A percentile compares a stretch with the other conserved stretches of the same genome.
These are phyloP conservation scores for Naja naja DNA, from an alignment of 2,113 vertebrate genomes.

Conservation along the genomic window DNA sequence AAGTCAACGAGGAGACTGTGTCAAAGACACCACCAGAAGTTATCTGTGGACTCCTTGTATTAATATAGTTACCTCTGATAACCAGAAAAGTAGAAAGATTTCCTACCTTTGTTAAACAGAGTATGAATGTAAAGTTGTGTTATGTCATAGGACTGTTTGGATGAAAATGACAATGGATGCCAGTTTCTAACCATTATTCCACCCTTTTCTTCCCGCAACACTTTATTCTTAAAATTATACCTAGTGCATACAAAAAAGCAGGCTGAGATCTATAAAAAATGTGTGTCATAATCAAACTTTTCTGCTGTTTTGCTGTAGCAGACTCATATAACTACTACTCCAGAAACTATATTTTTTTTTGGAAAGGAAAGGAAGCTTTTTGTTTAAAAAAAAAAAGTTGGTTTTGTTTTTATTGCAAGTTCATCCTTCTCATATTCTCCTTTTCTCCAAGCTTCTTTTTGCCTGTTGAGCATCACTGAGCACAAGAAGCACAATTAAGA, in stretches of 20 bases:
- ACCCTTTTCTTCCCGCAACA: neutral
- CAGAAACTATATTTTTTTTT: neutral
- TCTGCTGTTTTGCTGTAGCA: neutral
- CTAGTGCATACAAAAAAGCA: neutral
- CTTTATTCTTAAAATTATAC: neutral
- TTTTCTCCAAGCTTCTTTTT: neutral
- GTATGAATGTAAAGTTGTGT: neutral
- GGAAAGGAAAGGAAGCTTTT: neutral
- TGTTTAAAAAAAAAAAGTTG: neutral
- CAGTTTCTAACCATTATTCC: neutral
- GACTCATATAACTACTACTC: neutral
- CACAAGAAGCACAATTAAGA: conserved; percentile 26
- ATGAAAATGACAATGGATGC: neutral
- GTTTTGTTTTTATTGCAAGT: neutral
- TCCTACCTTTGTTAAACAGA: neutral
- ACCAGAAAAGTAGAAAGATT: neutral
- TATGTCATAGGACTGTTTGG: neutral
- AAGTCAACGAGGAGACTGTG: neutral
- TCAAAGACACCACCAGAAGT: neutral
- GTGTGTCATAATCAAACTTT: neutral
- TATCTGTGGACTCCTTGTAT: neutral
- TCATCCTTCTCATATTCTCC: neutral
- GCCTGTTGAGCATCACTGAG: conserved; percentile 25
- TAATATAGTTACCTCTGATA: neutral
- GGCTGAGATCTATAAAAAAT: neutral